Evolutionary conservation across 1,140 invertebrate genomes (phyloP).

Genomic region (Ditylenchus dipsaci): DNA sequence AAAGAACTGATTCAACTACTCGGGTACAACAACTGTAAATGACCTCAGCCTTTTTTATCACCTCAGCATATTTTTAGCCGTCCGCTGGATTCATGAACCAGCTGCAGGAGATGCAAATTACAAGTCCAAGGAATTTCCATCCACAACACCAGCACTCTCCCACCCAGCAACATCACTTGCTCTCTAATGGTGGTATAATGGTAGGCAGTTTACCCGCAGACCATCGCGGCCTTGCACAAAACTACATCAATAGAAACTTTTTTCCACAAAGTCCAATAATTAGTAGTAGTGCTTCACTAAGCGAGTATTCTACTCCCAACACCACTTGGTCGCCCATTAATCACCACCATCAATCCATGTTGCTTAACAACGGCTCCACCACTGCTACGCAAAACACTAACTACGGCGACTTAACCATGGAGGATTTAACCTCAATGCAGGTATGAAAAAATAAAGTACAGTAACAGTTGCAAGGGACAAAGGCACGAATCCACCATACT

Average conservation of each 20-base stretch:
- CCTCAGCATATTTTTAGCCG: too few species aligned
- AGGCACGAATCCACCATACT: too few species aligned
- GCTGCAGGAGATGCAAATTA: slow-evolving; percentile 57
- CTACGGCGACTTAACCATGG: slow-evolving; percentile 41
- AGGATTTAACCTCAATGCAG: slow-evolving; percentile 35
- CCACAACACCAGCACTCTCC: slow-evolving; percentile 22
- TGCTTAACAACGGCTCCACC: slow-evolving; percentile 4
- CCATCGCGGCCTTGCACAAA: not conserved
- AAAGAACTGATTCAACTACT: too few species aligned
- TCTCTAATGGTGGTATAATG: slow-evolving; percentile 21
- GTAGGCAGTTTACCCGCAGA: slow-evolving; percentile 2
- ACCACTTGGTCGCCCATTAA: slow-evolving; percentile 35
- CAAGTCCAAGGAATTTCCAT: slow-evolving; percentile 40
- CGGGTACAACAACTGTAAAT: too few species aligned
- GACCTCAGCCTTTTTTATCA: too few species aligned
- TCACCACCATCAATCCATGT: not conserved
- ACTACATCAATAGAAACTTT: not conserved
- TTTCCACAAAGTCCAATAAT: not conserved
- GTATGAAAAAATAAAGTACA: not conserved
- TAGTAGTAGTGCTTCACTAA: slow-evolving; percentile 10
- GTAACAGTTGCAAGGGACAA: too few species aligned
- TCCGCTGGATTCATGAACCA: slow-evolving; percentile 49
- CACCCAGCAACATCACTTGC: slow-evolving; percentile 21
- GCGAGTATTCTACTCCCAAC: slow-evolving; percentile 34
- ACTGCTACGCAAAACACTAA: not conserved